Evolutionary conservation across 2,113 vertebrate species (phyloP).

Genomic region (Seriola rivoliana): DNA sequence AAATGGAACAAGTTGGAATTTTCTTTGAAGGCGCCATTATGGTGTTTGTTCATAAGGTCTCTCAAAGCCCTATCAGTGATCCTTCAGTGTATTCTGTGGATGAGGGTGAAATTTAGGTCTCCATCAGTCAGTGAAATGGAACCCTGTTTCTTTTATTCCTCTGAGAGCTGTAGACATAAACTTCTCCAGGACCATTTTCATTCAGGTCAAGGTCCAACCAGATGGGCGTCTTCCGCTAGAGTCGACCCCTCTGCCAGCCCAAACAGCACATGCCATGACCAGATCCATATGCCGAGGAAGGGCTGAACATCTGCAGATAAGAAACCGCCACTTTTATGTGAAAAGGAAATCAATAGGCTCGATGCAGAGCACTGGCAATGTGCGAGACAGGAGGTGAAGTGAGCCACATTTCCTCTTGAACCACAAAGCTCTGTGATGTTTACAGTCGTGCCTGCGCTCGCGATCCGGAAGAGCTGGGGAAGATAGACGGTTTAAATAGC

Average conservation of each 20-base stretch:
- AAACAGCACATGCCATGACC: constrained; percentile 41
- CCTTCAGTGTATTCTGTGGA: not conserved
- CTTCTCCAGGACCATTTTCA: constrained; percentile 14
- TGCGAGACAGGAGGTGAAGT: constrained; percentile 60
- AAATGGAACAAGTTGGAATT: constrained; percentile 14
- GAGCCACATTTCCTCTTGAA: constrained; percentile 44
- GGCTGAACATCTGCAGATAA: constrained; percentile 70
- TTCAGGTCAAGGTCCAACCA: constrained; percentile 50
- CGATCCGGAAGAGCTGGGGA: constrained; percentile 22
- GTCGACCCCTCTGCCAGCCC: constrained; percentile 33
- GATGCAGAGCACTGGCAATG: constrained; percentile 33
- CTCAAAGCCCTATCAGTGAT: constrained; percentile 6
- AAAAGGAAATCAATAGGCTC: constrained; percentile 58
- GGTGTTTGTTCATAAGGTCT: constrained; percentile 28
- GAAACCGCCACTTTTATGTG: constrained; percentile 42
- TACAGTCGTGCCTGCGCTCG: not conserved
- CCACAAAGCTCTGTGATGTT: constrained; percentile 46
- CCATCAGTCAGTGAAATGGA: not conserved
- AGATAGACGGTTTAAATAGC: constrained; percentile 8
- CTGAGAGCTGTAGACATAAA: constrained; percentile 23
- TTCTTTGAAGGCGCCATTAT: constrained; percentile 4
- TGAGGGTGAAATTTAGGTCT: not conserved
- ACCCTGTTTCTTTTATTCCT: constrained; percentile 15
- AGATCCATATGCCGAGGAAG: constrained; percentile 69
- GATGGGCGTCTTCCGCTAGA: constrained; percentile 50